Conservation (phyloP, 2,888 invertebrate species). For the Perdita meconis region DNA sequence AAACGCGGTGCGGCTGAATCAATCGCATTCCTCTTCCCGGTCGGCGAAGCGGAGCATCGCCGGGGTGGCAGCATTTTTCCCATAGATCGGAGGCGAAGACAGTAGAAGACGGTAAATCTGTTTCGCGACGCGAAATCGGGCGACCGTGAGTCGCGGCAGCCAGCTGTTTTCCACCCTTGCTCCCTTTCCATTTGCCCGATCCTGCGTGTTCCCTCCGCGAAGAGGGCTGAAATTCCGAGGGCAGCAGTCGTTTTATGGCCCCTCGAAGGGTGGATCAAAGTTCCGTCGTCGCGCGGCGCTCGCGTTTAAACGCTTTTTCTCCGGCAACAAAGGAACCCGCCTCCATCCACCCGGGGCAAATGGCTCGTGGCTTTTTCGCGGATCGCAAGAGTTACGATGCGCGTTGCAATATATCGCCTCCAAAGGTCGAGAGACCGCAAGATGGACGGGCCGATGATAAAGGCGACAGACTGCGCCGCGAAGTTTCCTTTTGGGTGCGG, state of each 20-base stretch:
- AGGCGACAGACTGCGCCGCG: constrained; percentile 23
- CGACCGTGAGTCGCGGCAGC: constrained; percentile 45
- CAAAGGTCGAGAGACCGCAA: constrained; percentile 8
- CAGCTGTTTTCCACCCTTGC: constrained; percentile 28
- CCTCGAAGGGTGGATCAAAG: constrained; percentile 52
- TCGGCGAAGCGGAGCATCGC: constrained; percentile 50
- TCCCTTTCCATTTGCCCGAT: not conserved
- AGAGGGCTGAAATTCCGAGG: constrained; percentile 54
- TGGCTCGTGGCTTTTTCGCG: constrained; percentile 33
- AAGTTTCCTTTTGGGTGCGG: not conserved
- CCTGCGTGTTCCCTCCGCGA: constrained; percentile 8
- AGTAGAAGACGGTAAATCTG: constrained; percentile 60
- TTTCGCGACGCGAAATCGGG: constrained; percentile 46
- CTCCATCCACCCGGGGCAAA: constrained; percentile 25
- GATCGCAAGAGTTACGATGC: constrained; percentile 51
- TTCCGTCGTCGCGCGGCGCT: constrained; percentile 40
- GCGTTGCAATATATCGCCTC: constrained; percentile 28
- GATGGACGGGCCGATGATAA: constrained; percentile 44
- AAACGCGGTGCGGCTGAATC: constrained; percentile 57
- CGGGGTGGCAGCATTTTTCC: constrained; percentile 54
- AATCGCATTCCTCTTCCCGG: constrained; percentile 66
- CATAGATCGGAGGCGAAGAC: constrained; percentile 24
- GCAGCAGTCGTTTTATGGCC: constrained; percentile 41
- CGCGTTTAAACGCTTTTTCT: constrained; percentile 46
- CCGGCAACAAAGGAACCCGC: constrained; percentile 54